A percentile compares a stretch with the other conserved stretches of the same genome.
Conservation (phyloP, 2,797 vertebrate species). For the Ciconia nigra region DNA sequence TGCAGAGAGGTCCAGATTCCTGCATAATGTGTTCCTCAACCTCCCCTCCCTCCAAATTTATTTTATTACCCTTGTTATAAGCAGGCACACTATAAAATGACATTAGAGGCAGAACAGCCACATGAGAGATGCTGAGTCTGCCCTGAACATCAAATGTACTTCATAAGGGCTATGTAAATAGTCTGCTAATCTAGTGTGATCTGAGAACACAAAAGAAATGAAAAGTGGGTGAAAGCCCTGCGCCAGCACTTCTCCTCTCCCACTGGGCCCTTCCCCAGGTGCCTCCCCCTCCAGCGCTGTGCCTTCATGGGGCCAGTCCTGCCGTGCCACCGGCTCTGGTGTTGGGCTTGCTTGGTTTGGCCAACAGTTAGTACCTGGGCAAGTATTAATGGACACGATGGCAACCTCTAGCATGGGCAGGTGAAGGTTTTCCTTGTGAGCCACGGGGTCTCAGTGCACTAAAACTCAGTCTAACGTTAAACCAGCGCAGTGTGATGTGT, state of each 20-base stretch:
- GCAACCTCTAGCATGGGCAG: background rate
- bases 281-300: background rate
- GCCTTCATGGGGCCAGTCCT: background rate
- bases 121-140: slow-evolving; percentile 63
- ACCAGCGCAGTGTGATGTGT: rapidly evolving
- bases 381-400: background rate
- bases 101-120: slow-evolving; percentile 47
- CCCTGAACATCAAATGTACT: slow-evolving; percentile 43
- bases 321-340: rapidly evolving
- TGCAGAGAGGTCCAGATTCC: slow-evolving; percentile 18
- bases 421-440: background rate
- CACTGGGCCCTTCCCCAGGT: rapidly evolving
- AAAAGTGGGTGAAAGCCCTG: background rate
- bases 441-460: rapidly evolving
- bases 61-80: slow-evolving; percentile 61
- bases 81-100: slow-evolving; percentile 32
- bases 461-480: background rate
- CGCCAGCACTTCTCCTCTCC: background rate
- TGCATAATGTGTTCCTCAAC: background rate
- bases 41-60: background rate
- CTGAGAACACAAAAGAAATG: background rate
- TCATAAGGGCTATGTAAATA: slow-evolving; percentile 50
- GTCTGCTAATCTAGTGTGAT: background rate
- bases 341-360: background rate
- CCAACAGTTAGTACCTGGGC: background rate